Conservation (phyloP, 92 coral and sea anemone species). For the Chrysogorgia sp. region DNA sequence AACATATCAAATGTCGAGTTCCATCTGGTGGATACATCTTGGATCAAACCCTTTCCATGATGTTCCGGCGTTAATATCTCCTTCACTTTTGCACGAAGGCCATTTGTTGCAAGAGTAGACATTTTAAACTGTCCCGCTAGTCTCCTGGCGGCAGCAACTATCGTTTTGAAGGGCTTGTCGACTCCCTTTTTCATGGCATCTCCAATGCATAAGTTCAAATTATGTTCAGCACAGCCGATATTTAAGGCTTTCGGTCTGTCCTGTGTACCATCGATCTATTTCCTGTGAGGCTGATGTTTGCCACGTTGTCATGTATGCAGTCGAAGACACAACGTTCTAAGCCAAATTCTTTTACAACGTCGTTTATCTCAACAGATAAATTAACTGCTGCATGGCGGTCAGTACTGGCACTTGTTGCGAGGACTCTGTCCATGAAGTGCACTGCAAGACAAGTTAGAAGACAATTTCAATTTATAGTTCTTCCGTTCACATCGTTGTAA, state of each 20-base stretch:
- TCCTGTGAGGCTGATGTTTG: slow-evolving; percentile 25
- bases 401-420: slow-evolving; percentile 17
- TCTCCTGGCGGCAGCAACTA: too few species aligned
- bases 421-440: slow-evolving; percentile 22
- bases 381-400: slow-evolving; percentile 24
- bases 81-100: too few species aligned
- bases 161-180: too few species aligned
- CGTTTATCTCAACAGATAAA: slow-evolving; percentile 28
- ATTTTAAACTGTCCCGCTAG: slow-evolving; percentile 37
- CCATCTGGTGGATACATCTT: slow-evolving; percentile 29
- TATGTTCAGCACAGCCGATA: too few species aligned
- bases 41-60: slow-evolving; percentile 32
- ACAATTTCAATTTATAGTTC: too few species aligned
- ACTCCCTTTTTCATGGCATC: too few species aligned
- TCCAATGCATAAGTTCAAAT: too few species aligned
- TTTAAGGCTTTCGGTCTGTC: too few species aligned
- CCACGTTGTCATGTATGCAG: slow-evolving; percentile 21
- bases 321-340: slow-evolving; percentile 17
- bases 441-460: too few species aligned
- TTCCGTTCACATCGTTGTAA: too few species aligned
- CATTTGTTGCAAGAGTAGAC: slow-evolving; percentile 33
- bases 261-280: slow-evolving; percentile 6
- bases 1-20: slow-evolving; percentile 28
- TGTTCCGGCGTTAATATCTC: too few species aligned
- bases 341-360: slow-evolving; percentile 28